Percentiles rank a stretch among this genome's conserved stretches.
Conservation (phyloP, 2,113 vertebrate genomes). For the Grallaria varia region DNA sequence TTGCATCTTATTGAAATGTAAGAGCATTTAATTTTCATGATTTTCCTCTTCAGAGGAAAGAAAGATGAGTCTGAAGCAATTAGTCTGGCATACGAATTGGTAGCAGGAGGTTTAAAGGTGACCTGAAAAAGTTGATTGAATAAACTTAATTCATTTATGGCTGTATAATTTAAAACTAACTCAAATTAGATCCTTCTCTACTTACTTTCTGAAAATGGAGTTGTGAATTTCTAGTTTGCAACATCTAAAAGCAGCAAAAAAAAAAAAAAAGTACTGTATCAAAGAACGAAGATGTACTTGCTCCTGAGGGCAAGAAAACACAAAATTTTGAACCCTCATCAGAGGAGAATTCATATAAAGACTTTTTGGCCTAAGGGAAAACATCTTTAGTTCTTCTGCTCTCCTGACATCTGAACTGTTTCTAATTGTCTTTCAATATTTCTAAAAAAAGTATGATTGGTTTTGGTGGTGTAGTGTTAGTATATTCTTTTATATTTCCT, state of each 20-base stretch:
- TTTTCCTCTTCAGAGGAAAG: not conserved
- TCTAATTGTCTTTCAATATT: not conserved
- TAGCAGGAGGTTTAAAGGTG: slow-evolving; percentile 39
- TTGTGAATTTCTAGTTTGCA: not conserved
- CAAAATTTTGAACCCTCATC: not conserved
- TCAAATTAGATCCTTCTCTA: slow-evolving; percentile 37
- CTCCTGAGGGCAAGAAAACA: not conserved
- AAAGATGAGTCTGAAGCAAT: slow-evolving; percentile 26
- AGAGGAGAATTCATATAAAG: not conserved
- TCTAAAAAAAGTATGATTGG: not conserved
- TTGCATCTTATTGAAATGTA: not conserved
- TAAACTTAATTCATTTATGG: slow-evolving; percentile 35
- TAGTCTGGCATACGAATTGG: not conserved
- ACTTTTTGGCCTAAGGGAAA: not conserved
- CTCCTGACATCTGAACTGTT: not conserved
- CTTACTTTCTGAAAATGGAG: slow-evolving; percentile 1
- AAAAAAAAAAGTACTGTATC: not conserved
- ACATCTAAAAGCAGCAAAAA: not conserved
- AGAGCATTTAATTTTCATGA: not conserved
- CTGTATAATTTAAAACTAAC: slow-evolving; percentile 11
- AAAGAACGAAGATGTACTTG: not conserved
- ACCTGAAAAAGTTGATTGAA: slow-evolving; percentile 28
- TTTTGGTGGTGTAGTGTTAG: not conserved
- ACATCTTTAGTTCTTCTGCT: not conserved
- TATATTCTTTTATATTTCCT: not conserved